Conservation (phyloP, 2,797 vertebrate species). For the Intellagama lesueurii region DNA sequence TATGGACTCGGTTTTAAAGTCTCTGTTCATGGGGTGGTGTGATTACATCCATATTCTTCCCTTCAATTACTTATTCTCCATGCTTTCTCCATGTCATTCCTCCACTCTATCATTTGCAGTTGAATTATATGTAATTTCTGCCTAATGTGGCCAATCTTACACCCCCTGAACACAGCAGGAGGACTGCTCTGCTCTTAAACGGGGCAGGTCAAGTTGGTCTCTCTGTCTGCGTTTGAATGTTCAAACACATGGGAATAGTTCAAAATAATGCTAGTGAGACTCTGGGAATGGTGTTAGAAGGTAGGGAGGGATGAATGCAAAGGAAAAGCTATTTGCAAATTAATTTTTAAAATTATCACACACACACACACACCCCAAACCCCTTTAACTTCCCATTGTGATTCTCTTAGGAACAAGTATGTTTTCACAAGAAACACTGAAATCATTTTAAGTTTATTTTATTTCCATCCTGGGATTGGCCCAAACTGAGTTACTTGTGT, state of each 20-base stretch:
- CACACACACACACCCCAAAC: not conserved
- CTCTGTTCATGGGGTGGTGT: slow-evolving; percentile 18
- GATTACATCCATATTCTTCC: slow-evolving; percentile 31
- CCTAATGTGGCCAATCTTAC: slow-evolving; percentile 36
- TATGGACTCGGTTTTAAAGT: slow-evolving; percentile 31
- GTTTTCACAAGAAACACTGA: not conserved
- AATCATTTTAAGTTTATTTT: not conserved
- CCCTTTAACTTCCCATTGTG: not conserved
- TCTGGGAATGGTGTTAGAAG: slow-evolving; percentile 16
- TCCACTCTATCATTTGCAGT: slow-evolving; percentile 53
- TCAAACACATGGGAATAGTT: slow-evolving; percentile 2
- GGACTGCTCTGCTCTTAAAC: slow-evolving; percentile 36
- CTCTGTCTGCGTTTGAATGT: slow-evolving; percentile 27
- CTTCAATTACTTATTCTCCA: slow-evolving; percentile 43
- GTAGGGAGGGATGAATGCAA: slow-evolving; percentile 10
- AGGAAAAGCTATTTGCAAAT: slow-evolving; percentile 3
- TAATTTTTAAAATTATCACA: not conserved
- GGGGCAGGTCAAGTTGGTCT: slow-evolving; percentile 6
- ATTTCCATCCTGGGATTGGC: not conserved
- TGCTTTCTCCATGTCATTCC: slow-evolving; percentile 50
- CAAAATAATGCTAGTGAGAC: not conserved
- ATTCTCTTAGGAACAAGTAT: not conserved
- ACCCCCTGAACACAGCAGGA: slow-evolving; percentile 52
- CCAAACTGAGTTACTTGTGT: not conserved
- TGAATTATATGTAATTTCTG: slow-evolving; percentile 56